A percentile compares a stretch with the other conserved stretches of the same genome.
Conservation (phyloP, 2,888 invertebrate genomes). For the Cepaea hortensis region DNA sequence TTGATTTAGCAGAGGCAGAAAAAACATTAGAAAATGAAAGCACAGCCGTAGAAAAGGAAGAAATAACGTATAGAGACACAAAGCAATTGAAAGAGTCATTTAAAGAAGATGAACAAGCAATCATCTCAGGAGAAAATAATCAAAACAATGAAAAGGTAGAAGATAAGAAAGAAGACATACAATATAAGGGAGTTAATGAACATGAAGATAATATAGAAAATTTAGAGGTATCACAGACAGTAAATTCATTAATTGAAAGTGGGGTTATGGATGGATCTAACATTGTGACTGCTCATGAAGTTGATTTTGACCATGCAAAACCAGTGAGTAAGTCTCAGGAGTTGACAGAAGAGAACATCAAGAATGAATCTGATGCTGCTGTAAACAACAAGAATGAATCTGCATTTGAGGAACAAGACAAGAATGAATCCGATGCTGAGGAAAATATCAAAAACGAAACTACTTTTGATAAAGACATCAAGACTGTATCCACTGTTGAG, state of each 20-base stretch:
- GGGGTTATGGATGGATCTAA: background rate
- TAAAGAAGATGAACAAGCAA: conserved; percentile 20
- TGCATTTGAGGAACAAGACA: background rate
- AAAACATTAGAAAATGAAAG: background rate
- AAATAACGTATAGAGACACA: background rate
- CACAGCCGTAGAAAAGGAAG: background rate
- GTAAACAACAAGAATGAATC: too few relatives aligned
- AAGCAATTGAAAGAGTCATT: background rate
- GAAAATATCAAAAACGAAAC: background rate
- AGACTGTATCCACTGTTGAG: background rate
- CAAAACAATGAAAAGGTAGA: conserved; percentile 10
- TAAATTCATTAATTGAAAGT: background rate
- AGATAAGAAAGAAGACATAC: conserved; percentile 16
- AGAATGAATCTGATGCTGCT: too few relatives aligned
- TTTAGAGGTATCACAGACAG: background rate
- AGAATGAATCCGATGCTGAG: background rate
- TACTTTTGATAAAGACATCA: background rate
- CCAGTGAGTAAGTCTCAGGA: too few relatives aligned
- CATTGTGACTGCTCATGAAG: background rate
- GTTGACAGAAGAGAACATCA: too few relatives aligned
- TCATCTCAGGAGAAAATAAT: conserved; percentile 10
- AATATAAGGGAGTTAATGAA: conserved; percentile 43
- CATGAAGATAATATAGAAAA: conserved; percentile 37
- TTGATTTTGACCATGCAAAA: background rate
- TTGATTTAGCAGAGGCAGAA: background rate